Conservation (phyloP, 1,140 invertebrate genomes). For the Zaprionus nigranus region DNA sequence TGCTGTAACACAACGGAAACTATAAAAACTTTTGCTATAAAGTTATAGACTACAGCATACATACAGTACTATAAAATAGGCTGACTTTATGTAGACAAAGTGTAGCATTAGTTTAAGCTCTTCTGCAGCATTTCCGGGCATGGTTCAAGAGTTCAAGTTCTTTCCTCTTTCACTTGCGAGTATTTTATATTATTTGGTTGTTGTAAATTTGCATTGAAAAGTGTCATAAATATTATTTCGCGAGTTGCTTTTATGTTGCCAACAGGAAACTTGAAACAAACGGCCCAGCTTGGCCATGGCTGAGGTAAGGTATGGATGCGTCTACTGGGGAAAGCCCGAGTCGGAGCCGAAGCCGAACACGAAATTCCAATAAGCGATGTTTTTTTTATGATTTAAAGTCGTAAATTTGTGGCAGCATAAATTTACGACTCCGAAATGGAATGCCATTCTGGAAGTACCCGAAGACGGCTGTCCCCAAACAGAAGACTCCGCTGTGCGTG, state of each 20-base stretch:
- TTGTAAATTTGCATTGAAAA: conserved; percentile 80
- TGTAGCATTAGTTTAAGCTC: conserved; percentile 21
- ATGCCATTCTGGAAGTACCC: conserved; percentile 68
- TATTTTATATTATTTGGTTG: conserved; percentile 73
- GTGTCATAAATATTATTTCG: conserved; percentile 78
- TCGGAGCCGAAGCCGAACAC: neutral
- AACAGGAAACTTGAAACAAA: conserved; percentile 58
- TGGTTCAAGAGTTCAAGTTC: conserved; percentile 1
- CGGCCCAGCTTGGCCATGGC: conserved; percentile 19
- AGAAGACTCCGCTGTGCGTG: neutral
- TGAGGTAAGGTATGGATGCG: neutral
- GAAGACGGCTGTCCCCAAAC: conserved; percentile 40
- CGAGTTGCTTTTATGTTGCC: conserved; percentile 69
- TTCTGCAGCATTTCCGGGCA: neutral
- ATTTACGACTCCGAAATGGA: conserved; percentile 78
- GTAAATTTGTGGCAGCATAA: conserved; percentile 69
- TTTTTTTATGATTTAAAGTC: conserved; percentile 80
- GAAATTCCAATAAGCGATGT: conserved; percentile 59
- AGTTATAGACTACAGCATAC: neutral
- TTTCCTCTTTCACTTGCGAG: conserved; percentile 1
- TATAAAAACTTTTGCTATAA: neutral
- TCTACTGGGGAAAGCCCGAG: neutral
- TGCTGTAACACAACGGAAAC: neutral
- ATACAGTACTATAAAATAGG: neutral
- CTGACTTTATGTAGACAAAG: neutral